Conservation (phyloP, 2,888 invertebrate genomes). For the Zeuzera pyrina region DNA sequence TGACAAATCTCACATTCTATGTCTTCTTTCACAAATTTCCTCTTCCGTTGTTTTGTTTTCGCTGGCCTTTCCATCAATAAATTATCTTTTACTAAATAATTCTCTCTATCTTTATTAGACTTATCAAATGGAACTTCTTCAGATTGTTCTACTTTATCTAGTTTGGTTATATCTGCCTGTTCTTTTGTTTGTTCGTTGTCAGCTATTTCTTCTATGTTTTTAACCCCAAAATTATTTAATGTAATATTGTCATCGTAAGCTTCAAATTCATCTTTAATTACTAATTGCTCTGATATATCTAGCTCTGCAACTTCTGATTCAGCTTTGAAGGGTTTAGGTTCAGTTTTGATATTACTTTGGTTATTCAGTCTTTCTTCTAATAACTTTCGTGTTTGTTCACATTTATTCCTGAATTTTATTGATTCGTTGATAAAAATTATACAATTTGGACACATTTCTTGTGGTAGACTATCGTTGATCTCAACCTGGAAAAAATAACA, state of each 20-base stretch:
- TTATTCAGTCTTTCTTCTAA: constrained; percentile 16
- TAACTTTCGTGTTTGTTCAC: constrained; percentile 20
- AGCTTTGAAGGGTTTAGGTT: constrained; percentile 15
- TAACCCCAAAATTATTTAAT: constrained; percentile 18
- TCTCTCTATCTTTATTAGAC: constrained; percentile 19
- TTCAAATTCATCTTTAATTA: constrained; percentile 24
- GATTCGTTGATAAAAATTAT: constrained; percentile 25
- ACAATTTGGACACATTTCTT: constrained; percentile 26
- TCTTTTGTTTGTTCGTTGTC: constrained; percentile 9
- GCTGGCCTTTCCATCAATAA: too few species aligned
- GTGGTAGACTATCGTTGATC: constrained; percentile 25
- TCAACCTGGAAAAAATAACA: constrained; percentile 25
- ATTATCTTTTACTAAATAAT: constrained; percentile 21
- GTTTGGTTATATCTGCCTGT: constrained; percentile 17
- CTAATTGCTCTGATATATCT: constrained; percentile 28
- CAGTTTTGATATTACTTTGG: constrained; percentile 25
- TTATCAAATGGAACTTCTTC: constrained; percentile 17
- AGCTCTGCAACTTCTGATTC: constrained; percentile 17
- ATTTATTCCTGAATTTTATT: constrained; percentile 26
- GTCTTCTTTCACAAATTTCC: constrained; percentile 32
- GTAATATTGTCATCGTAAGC: constrained; percentile 33
- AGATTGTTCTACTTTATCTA: constrained; percentile 18
- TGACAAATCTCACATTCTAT: constrained; percentile 58
- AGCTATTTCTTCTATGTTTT: constrained; percentile 6
- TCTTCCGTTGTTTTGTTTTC: too few species aligned